Base-by-base conservation (phyloP, 2,113 vertebrate genomes). In the Coregonus clupeaformis region DNA sequence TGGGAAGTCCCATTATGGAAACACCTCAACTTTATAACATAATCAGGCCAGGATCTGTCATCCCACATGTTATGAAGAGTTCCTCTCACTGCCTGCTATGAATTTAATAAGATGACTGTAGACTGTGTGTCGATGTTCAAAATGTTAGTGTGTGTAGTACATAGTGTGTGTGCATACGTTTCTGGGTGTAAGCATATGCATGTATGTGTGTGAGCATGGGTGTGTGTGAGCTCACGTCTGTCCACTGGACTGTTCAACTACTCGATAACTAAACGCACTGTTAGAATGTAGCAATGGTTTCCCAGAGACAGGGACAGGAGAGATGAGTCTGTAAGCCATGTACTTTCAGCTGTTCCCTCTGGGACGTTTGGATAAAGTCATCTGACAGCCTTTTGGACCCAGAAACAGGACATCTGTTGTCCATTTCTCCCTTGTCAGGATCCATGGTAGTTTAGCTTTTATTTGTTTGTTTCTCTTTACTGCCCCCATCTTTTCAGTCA, bases 331-430 rank as follows among this genome's bases (percentile, higher is more conserved):
- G 52, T 65, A 66, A 69, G 78, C 82, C 78, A 73, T 74, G 74
- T 68, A 71, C 29, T 57, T 55, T 68, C 59, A 63, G 70, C 71
- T 71, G 47, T 76, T 81, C 63, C 75, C 70, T 13, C 64, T 83
- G 80, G 71, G 81, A 77, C 69, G 69, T 63, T 32, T 69, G 80
- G 77, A 88, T 84, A 86, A 82, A 84, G 83, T 84, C 81, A 82
- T 89, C 86, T 85, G 82, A 88, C 77, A 69, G 73, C n/a, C 59
- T 86, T 77, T 81, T 91, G 87, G 87, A 89, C 76, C 71, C 74
- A 69, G 66, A 69, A 64, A 24, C 29, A 57, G 70, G 80, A 89
- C 90, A 90, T 91, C 89, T 90, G 89, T 80, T 89, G 77, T 81
- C 87, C 80, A 89, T 91, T 90, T 90, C 59, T 45, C 72, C 76